Conservation (phyloP, 2,113 vertebrate species). For the Sinocyclocheilus anophthalmus region DNA sequence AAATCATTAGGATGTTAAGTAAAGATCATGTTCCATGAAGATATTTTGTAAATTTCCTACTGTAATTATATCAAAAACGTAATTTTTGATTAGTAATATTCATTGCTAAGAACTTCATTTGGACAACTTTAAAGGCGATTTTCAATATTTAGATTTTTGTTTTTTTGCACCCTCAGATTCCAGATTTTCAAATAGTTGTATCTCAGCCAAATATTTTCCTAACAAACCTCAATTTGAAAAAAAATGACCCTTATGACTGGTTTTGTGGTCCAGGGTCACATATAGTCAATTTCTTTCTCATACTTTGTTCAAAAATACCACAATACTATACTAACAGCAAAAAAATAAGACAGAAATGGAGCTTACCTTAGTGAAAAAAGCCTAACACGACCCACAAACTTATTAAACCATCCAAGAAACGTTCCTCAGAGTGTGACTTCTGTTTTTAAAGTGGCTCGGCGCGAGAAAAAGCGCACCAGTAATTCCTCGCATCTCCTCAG, state of each 20-base stretch:
- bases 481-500: slow-evolving; percentile 1
- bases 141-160: no score
- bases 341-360: slow-evolving; percentile 16
- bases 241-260: not conserved
- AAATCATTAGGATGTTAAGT: no score
- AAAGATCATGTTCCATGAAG: no score
- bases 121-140: no score
- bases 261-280: not conserved
- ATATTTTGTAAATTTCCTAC: no score
- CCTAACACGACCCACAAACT: not conserved
- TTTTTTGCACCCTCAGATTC: not conserved
- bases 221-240: not conserved
- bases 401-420: not conserved
- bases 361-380: slow-evolving; percentile 14
- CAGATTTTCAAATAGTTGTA: not conserved
- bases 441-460: not conserved
- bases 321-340: not conserved
- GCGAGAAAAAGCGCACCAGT: not conserved
- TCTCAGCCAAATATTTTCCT: not conserved
- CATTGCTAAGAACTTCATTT: no score
- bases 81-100: no score
- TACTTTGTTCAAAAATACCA: not conserved
- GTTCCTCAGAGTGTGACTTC: not conserved
- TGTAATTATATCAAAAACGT: no score
- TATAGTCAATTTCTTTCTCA: not conserved